Evolutionary conservation across 2,113 vertebrate genomes (phyloP).

Genomic region (Hippocampus guttulatus): DNA sequence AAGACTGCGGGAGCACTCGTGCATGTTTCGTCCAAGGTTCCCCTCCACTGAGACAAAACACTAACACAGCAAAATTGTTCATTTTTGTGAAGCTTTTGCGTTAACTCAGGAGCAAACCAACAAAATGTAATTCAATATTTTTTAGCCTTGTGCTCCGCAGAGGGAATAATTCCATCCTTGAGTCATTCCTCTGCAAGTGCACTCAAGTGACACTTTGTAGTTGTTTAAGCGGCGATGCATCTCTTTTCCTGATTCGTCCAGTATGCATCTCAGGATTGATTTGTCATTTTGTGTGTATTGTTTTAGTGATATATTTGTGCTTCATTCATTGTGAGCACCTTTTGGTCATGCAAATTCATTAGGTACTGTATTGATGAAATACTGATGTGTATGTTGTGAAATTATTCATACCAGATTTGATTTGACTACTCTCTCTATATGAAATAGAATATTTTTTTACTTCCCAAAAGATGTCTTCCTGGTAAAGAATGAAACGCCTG

Average conservation of each 20-base stretch:
- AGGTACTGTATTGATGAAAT: neutral
- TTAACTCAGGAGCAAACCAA: neutral
- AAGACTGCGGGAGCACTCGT: too few relatives aligned
- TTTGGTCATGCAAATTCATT: neutral
- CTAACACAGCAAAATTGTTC: too few relatives aligned
- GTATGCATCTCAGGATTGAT: neutral
- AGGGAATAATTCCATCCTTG: neutral
- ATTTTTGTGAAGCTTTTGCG: neutral
- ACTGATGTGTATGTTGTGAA: neutral
- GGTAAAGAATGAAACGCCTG: neutral
- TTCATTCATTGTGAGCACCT: neutral
- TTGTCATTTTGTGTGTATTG: slow-evolving; percentile 3
- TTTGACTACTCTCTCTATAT: neutral
- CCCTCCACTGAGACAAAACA: too few relatives aligned
- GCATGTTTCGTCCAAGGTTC: too few relatives aligned
- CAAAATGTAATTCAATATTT: neutral
- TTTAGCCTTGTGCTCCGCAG: neutral
- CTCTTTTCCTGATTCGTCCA: neutral
- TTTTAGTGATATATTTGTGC: neutral
- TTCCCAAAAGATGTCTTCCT: neutral
- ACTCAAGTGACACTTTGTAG: neutral
- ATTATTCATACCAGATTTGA: neutral
- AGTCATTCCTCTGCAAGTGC: neutral
- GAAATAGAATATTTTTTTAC: neutral
- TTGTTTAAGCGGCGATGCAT: slow-evolving; percentile 1